These are phyloP conservation scores for Oncorhynchus clarkii DNA, from an alignment of 2,113 vertebrate genomes.

Conservation along the genomic window DNA sequence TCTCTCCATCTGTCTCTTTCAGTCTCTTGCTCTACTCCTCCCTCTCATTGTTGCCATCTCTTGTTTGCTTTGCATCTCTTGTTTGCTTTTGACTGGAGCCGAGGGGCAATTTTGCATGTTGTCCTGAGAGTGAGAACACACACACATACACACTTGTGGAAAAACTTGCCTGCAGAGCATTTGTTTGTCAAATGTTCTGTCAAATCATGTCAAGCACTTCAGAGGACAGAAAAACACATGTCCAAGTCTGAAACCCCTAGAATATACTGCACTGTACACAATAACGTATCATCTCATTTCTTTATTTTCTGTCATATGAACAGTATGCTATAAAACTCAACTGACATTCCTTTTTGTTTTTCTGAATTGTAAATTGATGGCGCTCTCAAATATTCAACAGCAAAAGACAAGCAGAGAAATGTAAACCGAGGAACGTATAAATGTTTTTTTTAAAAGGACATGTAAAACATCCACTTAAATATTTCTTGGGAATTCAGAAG, in stretches of 20 bases:
- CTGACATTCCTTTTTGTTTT: background rate
- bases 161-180: conserved; percentile 60
- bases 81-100: conserved; percentile 68
- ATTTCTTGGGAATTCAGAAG: conserved; percentile 58
- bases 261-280: conserved; percentile 16
- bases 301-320: background rate
- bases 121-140: conserved; percentile 43
- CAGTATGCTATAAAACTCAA: background rate
- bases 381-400: conserved; percentile 30
- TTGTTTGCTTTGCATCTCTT: conserved; percentile 67
- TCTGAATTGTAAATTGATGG: conserved; percentile 54
- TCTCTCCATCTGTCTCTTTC: conserved; percentile 60
- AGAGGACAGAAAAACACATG: conserved; percentile 40
- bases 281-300: background rate
- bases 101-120: conserved; percentile 69
- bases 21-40: conserved; percentile 5
- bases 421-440: conserved; percentile 43
- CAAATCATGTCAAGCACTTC: conserved; percentile 69
- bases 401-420: conserved; percentile 47
- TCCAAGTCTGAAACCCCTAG: conserved; percentile 40
- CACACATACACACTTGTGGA: conserved; percentile 22
- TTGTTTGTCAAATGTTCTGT: conserved; percentile 75
- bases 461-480: conserved; percentile 59
- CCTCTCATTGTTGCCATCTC: conserved; percentile 65
- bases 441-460: conserved; percentile 46